These are phyloP conservation scores for Achatina immaculata DNA, from an alignment of 1,140 invertebrate genomes.

Conservation along the genomic window DNA sequence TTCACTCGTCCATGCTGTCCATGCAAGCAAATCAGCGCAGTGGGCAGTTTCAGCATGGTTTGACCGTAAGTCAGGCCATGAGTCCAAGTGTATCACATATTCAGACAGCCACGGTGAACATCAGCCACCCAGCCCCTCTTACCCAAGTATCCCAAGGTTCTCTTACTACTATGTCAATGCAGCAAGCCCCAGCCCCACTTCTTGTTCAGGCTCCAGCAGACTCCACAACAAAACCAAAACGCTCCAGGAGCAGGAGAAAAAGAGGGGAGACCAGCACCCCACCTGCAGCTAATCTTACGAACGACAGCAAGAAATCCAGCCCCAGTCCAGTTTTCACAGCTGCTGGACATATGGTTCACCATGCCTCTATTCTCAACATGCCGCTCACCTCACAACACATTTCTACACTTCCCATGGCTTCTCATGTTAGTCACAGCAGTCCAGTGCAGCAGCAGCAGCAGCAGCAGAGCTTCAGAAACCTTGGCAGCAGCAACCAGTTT, in stretches of 20 bases:
- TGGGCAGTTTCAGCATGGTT: background rate
- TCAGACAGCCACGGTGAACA: background rate
- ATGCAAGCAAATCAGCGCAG: conserved; percentile 24
- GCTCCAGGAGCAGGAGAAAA: conserved; percentile 53
- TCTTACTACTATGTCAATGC: conserved; percentile 47
- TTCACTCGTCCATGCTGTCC: conserved; percentile 21
- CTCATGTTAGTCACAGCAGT: background rate
- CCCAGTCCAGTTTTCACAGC: conserved; percentile 5
- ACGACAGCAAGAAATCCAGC: conserved; percentile 19
- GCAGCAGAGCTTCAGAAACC: conserved; percentile 22
- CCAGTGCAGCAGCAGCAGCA: background rate
- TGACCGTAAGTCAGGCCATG: background rate
- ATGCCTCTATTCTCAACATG: conserved; percentile 9
- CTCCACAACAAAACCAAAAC: conserved; percentile 67
- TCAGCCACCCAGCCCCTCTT: background rate
- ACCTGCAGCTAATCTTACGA: background rate
- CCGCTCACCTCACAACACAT: conserved; percentile 25
- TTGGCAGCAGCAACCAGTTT: conserved; percentile 30
- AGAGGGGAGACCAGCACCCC: conserved; percentile 33
- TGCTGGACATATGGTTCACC: background rate
- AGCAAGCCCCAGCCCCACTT: conserved; percentile 51
- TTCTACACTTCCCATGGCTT: conserved; percentile 22
- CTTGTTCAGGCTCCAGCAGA: conserved; percentile 65
- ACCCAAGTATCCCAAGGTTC: conserved; percentile 36
- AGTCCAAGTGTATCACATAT: conserved; percentile 1